These are phyloP conservation scores for Embiotoca jacksoni DNA, from an alignment of 2,113 vertebrate species.

Conservation along the genomic window DNA sequence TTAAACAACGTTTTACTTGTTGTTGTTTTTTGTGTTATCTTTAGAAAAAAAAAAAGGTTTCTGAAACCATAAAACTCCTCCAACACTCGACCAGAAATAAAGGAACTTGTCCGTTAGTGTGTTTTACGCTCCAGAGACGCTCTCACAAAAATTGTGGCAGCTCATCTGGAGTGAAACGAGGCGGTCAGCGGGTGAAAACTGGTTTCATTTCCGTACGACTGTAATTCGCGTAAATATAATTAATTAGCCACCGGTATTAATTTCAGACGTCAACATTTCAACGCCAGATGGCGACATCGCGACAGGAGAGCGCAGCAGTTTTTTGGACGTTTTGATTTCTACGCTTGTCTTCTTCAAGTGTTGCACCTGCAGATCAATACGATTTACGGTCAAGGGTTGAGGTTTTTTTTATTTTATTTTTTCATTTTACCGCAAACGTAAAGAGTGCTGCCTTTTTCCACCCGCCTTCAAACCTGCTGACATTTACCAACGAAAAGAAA, in stretches of 20 bases:
- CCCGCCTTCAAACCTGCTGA: slow-evolving; percentile 10
- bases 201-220: not conserved
- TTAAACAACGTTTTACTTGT: not conserved
- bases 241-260: not conserved
- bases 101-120: too few species aligned
- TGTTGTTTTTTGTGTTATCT: too few species aligned
- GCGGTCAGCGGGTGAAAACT: not conserved
- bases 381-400: not conserved
- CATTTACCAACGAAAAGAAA: slow-evolving; percentile 33
- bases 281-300: not conserved
- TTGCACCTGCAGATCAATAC: not conserved
- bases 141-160: not conserved
- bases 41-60: too few species aligned
- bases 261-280: too few species aligned
- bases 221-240: not conserved
- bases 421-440: not conserved
- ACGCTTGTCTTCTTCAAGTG: not conserved
- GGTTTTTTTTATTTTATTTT: not conserved
- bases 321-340: not conserved
- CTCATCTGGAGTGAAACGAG: not conserved
- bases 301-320: not conserved
- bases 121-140: not conserved
- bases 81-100: too few species aligned
- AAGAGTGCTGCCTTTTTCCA: not conserved
- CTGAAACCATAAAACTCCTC: too few species aligned